Evolutionary conservation across 2,797 vertebrate species (phyloP).

Genomic region (Borostomias antarcticus): DNA sequence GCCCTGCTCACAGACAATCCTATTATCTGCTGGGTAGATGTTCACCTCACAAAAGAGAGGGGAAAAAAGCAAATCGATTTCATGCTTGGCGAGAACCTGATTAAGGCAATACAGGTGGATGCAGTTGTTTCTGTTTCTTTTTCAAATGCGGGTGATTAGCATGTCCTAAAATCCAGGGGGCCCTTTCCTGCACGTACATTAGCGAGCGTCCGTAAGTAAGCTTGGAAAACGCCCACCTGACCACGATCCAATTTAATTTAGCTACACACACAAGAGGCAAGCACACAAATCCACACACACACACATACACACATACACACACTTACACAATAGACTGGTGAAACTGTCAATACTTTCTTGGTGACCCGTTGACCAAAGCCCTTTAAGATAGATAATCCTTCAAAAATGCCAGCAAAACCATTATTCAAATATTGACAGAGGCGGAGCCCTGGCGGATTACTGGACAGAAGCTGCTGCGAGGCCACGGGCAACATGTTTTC

Average conservation of each 20-base stretch:
- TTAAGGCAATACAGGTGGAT: conserved; percentile 23
- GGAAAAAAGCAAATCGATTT: conserved; percentile 20
- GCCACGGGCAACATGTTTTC: not conserved
- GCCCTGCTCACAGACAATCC: conserved; percentile 8
- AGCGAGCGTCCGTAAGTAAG: not conserved
- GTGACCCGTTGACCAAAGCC: conserved; percentile 1
- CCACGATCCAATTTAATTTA: not conserved
- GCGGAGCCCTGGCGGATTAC: not conserved
- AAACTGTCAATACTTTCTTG: conserved; percentile 8
- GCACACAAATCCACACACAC: not conserved
- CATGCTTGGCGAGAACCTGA: conserved; percentile 30
- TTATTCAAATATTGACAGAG: conserved; percentile 2
- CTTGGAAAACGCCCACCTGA: not conserved
- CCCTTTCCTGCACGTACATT: not conserved
- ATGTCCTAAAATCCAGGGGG: not conserved
- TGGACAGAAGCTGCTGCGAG: not conserved
- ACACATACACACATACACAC: not conserved
- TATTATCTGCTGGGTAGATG: conserved; percentile 25
- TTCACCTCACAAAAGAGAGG: conserved; percentile 1
- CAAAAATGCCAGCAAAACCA: not conserved
- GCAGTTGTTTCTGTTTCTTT: conserved; percentile 10
- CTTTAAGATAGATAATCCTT: not conserved
- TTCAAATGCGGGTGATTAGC: conserved; percentile 1
- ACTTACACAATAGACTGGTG: not conserved
- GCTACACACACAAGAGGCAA: not conserved